phyloP scores from a whole-genome alignment of 2,113 vertebrate genomes.

The Tachycineta bicolor region DNA sequence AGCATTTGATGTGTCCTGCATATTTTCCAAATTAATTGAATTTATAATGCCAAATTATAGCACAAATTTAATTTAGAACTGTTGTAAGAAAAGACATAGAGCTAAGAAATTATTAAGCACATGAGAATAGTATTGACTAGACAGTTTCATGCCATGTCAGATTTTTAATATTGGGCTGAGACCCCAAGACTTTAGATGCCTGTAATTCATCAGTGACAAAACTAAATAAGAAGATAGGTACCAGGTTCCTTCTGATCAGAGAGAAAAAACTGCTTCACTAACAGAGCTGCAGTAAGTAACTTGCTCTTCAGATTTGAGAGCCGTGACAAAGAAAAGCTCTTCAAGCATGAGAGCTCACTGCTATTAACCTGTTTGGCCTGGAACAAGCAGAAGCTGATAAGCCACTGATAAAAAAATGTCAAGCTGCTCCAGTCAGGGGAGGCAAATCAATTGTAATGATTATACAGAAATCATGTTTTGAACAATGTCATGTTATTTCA shows the following conservation, averaged over 20 bases:
- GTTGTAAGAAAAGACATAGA: not conserved
- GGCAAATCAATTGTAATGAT: not conserved
- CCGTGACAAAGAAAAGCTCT: not conserved
- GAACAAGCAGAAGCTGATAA: not conserved
- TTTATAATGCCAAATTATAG: slow-evolving; percentile 15
- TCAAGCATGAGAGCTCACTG: not conserved
- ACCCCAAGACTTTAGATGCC: not conserved
- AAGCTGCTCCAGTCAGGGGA: not conserved
- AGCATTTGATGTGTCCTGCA: not conserved
- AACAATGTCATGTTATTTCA: not conserved
- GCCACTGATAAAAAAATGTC: not conserved
- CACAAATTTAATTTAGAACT: slow-evolving; percentile 7
- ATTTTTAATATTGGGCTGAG: not conserved
- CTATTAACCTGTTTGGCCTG: not conserved
- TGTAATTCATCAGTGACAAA: not conserved
- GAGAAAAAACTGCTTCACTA: not conserved
- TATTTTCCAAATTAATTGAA: slow-evolving; percentile 54
- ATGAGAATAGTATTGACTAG: not conserved
- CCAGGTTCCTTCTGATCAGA: not conserved
- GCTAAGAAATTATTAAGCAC: not conserved
- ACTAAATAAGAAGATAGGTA: not conserved
- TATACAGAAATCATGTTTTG: not conserved
- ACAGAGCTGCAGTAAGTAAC: not conserved
- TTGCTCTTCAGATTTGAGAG: not conserved
- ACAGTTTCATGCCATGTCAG: not conserved